These are phyloP conservation scores for Typhlomys cinereus DNA, from an alignment of 2,113 vertebrate genomes.

Conservation along the genomic window DNA sequence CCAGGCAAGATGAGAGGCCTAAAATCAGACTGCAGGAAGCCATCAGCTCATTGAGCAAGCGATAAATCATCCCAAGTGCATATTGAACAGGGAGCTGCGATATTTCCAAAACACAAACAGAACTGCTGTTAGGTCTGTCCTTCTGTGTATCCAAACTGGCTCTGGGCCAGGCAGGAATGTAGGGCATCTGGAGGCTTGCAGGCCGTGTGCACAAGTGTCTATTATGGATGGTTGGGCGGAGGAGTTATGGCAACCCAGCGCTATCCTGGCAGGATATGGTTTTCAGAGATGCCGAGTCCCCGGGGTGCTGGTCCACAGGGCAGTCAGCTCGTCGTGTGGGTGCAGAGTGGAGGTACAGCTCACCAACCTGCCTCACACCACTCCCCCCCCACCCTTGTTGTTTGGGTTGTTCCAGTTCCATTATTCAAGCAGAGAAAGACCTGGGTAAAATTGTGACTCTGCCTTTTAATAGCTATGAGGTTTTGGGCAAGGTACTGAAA, in stretches of 20 bases:
- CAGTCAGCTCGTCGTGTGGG: background rate
- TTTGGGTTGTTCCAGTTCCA: background rate
- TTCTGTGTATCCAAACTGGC: background rate
- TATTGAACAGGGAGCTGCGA: conserved; percentile 21
- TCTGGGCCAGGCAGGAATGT: too few species aligned
- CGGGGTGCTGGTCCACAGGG: rapidly evolving
- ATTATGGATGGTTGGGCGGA: background rate
- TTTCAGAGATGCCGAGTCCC: background rate
- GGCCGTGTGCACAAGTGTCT: background rate
- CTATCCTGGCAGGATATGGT: background rate
- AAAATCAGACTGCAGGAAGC: conserved; percentile 54
- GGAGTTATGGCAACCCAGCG: rapidly evolving
- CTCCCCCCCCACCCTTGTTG: background rate
- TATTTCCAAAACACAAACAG: conserved; percentile 23
- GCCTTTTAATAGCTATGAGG: background rate
- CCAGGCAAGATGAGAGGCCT: conserved; percentile 27
- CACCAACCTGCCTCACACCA: background rate
- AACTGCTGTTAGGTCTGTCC: background rate
- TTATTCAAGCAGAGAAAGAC: conserved; percentile 16
- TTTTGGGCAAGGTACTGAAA: background rate
- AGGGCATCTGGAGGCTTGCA: background rate
- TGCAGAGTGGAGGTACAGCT: background rate
- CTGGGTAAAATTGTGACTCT: conserved; percentile 11
- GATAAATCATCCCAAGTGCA: conserved; percentile 64
- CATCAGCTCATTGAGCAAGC: conserved; percentile 24